Base-by-base conservation (phyloP, 2,888 invertebrate genomes). In the Protonemura montana region DNA sequence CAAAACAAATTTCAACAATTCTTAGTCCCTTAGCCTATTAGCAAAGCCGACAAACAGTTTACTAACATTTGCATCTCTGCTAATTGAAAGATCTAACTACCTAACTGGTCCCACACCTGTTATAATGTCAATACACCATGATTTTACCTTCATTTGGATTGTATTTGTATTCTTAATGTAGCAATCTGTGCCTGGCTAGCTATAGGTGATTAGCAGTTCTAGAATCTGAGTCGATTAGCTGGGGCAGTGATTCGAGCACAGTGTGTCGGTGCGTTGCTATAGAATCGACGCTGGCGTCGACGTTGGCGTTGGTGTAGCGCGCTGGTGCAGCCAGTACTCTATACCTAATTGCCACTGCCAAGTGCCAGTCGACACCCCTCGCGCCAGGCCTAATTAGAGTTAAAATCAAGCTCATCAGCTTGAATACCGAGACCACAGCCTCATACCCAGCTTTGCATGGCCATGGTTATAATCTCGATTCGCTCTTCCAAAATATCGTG, bases 341-440 rank as follows among this genome's bases (percentile, higher is more conserved):
- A 21, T 59, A 59, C 59, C 16, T 59, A 59, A 59, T 59, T 59
- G 21, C 59, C 59, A 2, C 59, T n/a, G 35, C 35, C 10, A 10
- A 10, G 3, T 2, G 59, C 59, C 59, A 16, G 16, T 1, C 13
- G 1, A 21, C 3, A 21, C 59, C 59, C 59, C 59, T 13, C 59
- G 7, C 59, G 59, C 59, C 16, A 59, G 21, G 59, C 16, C 59
- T 59, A 59, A 59, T 59, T 59, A 59, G 59, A 59, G 59, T 21
- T 59, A 59, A 59, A 59, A 59, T 59, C 59, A 59, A 59, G 59
- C 59, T 59, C 59, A 59, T 59, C 59, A 59, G 59, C 16, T 21
- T 13, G 59, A 21, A 59, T 77, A 87, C 80, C 86, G 81, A 86
- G 86, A 59, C 81, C 41, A 41, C 76, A 78, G 78, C 7, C 28